Percentiles rank a stretch among this genome's conserved stretches.
These are phyloP conservation scores for Neopelma chrysocephalum DNA, from an alignment of 2,797 vertebrate species.

Conservation along the genomic window DNA sequence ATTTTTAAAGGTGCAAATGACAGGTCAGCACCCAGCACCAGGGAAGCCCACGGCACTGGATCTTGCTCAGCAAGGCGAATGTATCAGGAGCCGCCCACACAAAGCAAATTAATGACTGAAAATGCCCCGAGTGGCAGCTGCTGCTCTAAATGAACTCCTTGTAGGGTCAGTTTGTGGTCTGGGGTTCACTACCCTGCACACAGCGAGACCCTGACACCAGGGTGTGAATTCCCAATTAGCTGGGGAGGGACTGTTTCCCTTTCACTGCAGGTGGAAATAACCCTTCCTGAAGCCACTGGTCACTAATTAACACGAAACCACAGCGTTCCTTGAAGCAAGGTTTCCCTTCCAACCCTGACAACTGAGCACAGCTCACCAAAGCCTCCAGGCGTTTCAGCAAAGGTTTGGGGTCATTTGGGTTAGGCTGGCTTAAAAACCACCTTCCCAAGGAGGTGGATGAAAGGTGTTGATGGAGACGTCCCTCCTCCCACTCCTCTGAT, in stretches of 20 bases:
- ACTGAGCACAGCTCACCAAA: neutral
- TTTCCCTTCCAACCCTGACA: neutral
- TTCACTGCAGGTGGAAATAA: neutral
- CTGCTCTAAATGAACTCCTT: neutral
- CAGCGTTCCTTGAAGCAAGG: fast-evolving
- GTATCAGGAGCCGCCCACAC: neutral
- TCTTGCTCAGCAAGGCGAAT: neutral
- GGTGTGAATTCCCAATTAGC: neutral
- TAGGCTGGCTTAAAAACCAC: neutral
- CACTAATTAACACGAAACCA: neutral
- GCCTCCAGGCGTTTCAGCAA: neutral
- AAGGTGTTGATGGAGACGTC: fast-evolving
- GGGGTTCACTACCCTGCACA: fast-evolving
- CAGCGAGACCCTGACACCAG: fast-evolving
- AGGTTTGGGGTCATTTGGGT: neutral
- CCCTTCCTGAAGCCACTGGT: neutral
- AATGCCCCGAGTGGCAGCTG: neutral
- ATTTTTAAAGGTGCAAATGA: neutral
- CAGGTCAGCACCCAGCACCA: neutral
- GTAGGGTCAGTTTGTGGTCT: neutral
- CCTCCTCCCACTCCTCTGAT: neutral
- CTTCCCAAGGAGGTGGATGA: neutral
- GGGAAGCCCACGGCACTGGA: neutral
- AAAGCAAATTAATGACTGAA: fast-evolving
- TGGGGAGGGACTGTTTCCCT: neutral